Evolutionary conservation across 2,888 invertebrate species (phyloP), one percentile per base, ranked within the genome.

Genomic region (Leptinotarsa peninsularis): DNA sequence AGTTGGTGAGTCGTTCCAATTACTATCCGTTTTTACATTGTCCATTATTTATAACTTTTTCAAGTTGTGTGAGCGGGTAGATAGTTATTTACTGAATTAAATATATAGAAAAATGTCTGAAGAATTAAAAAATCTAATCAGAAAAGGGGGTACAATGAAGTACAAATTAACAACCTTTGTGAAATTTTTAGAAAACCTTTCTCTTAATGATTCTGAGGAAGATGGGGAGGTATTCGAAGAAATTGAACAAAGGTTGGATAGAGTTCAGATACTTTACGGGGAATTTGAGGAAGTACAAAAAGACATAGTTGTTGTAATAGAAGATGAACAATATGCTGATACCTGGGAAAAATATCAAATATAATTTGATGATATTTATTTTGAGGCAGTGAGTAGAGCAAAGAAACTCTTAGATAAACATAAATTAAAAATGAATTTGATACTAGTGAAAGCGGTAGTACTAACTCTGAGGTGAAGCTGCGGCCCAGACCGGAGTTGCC

Each of bases 401-500:
- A 68, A 15, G 49, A 68, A 68, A 50, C 13, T 50, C 17, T 1
- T 50, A 15, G 15, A 50, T 50, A 17, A 50, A 17, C 18, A 18
- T 18, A 18, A 18, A 18, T 4, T 4, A 17, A 50, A 50, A 17
- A 50, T 17, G 4, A 17, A 15, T 15, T 0, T 50, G 50, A 50
- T 14, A 50, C 4, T 50, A 4, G 15, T 50, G 50, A 50, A 50
- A 50, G 50, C 17, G 15, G 17, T 15, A 17, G 69, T 70, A 43
- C 56, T 56, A 49, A 49, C 58, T 56, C 21, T 13, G 18, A 13
- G 56, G 4, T n/a, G 3, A 56, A 21, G 21, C 23, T 69, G 27
- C 13, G n/a, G 56, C 17, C 71, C 10, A 71, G 68, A 17, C 60
- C 72, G 17, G 52, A 73, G 17, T 72, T 77, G 43, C 76, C 73